Percentiles rank a stretch among this genome's conserved stretches.
Evolutionary conservation across 2,113 vertebrate species (phyloP).

Genomic region (Jaculus jaculus): DNA sequence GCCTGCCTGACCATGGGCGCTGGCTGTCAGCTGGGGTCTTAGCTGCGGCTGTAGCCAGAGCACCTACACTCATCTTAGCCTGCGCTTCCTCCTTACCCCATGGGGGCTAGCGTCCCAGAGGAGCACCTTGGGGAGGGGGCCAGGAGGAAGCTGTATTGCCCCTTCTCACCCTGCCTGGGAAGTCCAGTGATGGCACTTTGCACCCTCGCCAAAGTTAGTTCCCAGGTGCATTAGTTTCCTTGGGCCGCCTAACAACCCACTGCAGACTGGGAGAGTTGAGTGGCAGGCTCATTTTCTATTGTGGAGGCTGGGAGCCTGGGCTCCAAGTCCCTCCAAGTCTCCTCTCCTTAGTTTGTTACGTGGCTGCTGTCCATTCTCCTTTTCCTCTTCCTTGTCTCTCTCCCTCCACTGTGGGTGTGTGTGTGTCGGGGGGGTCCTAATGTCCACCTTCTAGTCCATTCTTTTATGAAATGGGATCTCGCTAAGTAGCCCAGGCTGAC

Average conservation of each 20-base stretch:
- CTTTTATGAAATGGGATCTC: not conserved
- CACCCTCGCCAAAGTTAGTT: not conserved
- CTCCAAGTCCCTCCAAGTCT: not conserved
- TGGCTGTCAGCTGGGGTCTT: not conserved
- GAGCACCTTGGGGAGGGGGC: not conserved
- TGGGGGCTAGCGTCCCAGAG: not conserved
- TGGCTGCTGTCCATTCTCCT: not conserved
- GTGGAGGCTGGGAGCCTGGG: not conserved
- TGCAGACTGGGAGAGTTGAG: not conserved
- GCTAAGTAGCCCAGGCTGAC: too few species aligned
- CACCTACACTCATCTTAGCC: not conserved
- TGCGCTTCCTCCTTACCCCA: not conserved
- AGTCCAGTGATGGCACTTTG: not conserved
- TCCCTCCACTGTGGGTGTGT: too few species aligned
- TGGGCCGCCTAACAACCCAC: not conserved
- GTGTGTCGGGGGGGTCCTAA: too few species aligned
- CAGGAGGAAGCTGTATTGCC: not conserved
- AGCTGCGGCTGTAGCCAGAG: not conserved
- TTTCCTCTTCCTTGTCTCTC: not conserved
- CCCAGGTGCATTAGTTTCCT: not conserved
- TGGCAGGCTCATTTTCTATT: not conserved
- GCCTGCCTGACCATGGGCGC: not conserved
- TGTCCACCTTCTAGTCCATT: too few species aligned
- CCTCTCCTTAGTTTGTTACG: not conserved
- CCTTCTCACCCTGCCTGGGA: not conserved